These are phyloP conservation scores for Petrocephalus zakoni DNA, from an alignment of 2,113 vertebrate species.

Conservation along the genomic window DNA sequence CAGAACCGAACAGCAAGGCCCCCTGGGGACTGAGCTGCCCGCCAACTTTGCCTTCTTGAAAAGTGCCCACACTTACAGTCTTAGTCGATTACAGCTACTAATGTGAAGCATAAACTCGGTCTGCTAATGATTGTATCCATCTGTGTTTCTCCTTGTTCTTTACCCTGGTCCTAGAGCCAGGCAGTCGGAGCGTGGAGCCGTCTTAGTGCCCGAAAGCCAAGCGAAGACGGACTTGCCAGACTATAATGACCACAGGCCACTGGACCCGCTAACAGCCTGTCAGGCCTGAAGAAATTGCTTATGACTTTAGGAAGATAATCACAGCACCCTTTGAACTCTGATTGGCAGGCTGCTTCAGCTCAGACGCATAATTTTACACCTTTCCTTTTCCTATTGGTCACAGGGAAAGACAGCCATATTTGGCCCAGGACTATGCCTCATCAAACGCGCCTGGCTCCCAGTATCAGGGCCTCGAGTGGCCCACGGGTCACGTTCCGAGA, in stretches of 20 bases:
- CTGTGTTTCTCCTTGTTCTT: background rate
- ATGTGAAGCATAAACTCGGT: background rate
- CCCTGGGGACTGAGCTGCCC: background rate
- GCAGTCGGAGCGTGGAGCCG: background rate
- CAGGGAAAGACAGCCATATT: background rate
- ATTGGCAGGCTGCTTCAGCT: background rate
- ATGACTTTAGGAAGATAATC: background rate
- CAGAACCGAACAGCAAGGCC: background rate
- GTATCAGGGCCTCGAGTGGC: background rate
- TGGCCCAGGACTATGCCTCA: background rate
- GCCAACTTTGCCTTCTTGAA: background rate
- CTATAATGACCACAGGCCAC: background rate
- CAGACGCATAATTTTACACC: background rate
- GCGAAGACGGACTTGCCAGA: background rate
- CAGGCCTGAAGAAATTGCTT: background rate
- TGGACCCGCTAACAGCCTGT: background rate
- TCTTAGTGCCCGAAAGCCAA: background rate
- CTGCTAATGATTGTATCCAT: background rate
- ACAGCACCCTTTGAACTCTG: background rate
- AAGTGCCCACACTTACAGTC: background rate
- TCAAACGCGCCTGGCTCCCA: background rate
- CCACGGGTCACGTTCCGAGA: background rate
- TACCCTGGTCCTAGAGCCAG: background rate
- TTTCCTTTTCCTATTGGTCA: background rate
- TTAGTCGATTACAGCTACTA: background rate